Conservation (phyloP, 2,113 vertebrate genomes). For the Pleuronectes platessa region DNA sequence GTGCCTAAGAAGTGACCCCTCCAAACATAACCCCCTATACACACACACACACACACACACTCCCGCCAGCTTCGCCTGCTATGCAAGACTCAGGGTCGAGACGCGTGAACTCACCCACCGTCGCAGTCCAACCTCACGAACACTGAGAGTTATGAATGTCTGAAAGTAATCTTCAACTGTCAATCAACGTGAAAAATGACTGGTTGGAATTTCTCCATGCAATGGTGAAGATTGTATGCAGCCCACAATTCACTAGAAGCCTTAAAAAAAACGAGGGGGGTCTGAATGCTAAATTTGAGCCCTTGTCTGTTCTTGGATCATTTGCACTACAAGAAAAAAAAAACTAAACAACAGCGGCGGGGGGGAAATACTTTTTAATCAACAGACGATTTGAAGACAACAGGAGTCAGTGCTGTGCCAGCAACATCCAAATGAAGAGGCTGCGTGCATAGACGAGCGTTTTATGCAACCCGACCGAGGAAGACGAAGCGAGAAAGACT, state of each 20-base stretch:
- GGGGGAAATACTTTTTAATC: constrained; percentile 53
- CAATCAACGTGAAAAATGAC: constrained; percentile 71
- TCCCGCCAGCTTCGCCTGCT: constrained; percentile 81
- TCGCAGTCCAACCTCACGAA: constrained; percentile 64
- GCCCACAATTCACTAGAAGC: constrained; percentile 83
- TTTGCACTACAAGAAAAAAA: constrained; percentile 73
- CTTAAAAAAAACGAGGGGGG: constrained; percentile 73
- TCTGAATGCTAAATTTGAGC: constrained; percentile 70
- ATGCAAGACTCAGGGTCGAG: constrained; percentile 81
- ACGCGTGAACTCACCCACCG: constrained; percentile 54
- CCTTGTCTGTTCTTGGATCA: constrained; percentile 78
- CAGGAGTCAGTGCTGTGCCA: constrained; percentile 71
- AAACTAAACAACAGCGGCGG: constrained; percentile 1
- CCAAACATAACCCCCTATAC: constrained; percentile 3
- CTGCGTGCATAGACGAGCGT: constrained; percentile 55
- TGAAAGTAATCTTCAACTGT: constrained; percentile 68
- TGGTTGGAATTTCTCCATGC: constrained; percentile 55
- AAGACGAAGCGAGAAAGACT: constrained; percentile 68
- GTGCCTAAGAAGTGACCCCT: constrained; percentile 77
- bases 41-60: constrained; percentile 34
- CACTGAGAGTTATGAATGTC: constrained; percentile 77
- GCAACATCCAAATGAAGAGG: constrained; percentile 71
- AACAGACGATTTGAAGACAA: constrained; percentile 57
- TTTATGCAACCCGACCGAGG: constrained; percentile 75
- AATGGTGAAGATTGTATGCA: constrained; percentile 80